phyloP scores from a whole-genome alignment of 2,113 vertebrate species.

The Galeopterus variegatus region DNA sequence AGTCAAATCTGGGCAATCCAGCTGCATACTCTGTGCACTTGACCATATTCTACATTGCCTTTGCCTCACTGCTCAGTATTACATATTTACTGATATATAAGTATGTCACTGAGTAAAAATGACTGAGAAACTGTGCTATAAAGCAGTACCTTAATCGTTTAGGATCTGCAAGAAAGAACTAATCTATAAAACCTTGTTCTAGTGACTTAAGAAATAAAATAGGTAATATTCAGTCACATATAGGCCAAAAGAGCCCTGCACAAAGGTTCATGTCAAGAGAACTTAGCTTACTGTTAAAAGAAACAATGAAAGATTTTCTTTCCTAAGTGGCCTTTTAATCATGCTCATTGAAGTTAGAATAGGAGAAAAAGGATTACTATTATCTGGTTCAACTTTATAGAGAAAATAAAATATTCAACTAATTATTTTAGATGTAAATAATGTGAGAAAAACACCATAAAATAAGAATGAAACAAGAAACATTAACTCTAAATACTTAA shows the following conservation, averaged over 20 bases:
- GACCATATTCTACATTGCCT: background rate
- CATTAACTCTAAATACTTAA: constrained; percentile 31
- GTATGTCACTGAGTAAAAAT: background rate
- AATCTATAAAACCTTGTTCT: background rate
- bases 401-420: constrained; percentile 59
- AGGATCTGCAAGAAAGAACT: background rate
- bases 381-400: constrained; percentile 25
- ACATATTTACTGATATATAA: background rate
- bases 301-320: constrained; percentile 21
- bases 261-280: constrained; percentile 8
- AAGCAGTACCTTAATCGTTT: background rate
- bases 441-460: background rate
- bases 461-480: constrained; percentile 28
- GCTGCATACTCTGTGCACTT: background rate
- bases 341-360: background rate
- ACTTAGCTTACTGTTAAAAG: background rate
- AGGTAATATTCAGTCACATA: background rate
- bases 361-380: background rate
- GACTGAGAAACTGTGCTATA: background rate
- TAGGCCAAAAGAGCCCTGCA: background rate
- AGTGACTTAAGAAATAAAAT: constrained; percentile 43
- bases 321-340: constrained; percentile 24
- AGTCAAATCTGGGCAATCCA: background rate
- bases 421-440: constrained; percentile 61
- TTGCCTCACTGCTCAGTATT: background rate